Base-by-base conservation (phyloP, 2,888 invertebrate genomes). In the Cordilura impudica region DNA sequence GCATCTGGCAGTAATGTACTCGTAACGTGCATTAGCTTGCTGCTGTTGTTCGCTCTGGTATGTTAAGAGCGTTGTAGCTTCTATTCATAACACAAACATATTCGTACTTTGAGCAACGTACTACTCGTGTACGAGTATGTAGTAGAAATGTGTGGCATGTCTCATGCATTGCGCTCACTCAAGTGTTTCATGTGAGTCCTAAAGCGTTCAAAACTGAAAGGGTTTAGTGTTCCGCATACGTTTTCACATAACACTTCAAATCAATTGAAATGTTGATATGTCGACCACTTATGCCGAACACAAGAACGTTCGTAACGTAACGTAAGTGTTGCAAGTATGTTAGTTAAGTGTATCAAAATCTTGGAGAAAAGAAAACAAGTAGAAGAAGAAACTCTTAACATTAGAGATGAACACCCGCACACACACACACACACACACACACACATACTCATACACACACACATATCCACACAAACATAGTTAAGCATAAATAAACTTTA, bases 211-310 rank as follows among this genome's bases (percentile, higher is more conserved):
- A 73, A 79, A 65, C 79, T 79, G 75, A 79, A 79, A 79, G 79
- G 79, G 79, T 79, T 79, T 79, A 79, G 78, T 78, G 79, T 75
- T 79, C 66, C 79, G 79, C 79, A 79, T 79, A 79, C 75, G 75
- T 79, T 77, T n/a, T 74, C 78, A 71, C 65, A 66, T 74, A 79
- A 75, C 79, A 79, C 79, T 79, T 79, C 79, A 79, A 79, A 79
- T 79, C 79, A 79, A 75, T 79, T 79, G 79, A 79, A 79, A 79
- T 79, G 74, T 79, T 79, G 79, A 79, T 79, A 79, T 56, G 75
- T 66, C 79, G 79, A 71, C 79, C 75, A 79, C 79, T 79, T 79
- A 71, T 63, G 63, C 19, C 23, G 12, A 72, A 35, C 39, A 71
- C 19, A 72, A 73, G 69, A 78, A 73, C 58, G 63, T 73, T 49